Conservation (phyloP, 37 sponge, comb jelly and placozoan genomes). For the Haliclona indistincta region DNA sequence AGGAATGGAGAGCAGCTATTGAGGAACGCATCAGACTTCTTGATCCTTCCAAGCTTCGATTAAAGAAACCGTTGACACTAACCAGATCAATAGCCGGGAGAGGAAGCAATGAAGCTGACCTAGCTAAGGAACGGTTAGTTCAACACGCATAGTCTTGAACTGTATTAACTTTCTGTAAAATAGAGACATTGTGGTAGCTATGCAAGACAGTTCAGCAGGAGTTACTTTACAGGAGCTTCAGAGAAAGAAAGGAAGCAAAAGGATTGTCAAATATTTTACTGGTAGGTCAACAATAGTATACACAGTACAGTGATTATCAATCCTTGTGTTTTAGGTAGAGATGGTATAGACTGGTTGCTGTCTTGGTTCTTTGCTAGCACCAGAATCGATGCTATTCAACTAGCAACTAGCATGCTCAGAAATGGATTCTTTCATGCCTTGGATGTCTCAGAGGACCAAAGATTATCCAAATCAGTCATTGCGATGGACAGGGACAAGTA, state of each 20-base stretch:
- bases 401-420: constrained; percentile 40
- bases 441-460: background rate
- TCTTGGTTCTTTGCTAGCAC: constrained; percentile 53
- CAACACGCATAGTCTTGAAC: background rate
- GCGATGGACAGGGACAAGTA: background rate
- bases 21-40: constrained; percentile 58
- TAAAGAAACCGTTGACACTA: too few species aligned
- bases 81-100: background rate
- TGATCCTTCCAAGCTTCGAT: constrained; percentile 50
- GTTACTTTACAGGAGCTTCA: constrained; percentile 29
- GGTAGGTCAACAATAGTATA: constrained; percentile 18
- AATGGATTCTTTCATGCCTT: constrained; percentile 56
- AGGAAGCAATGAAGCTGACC: background rate
- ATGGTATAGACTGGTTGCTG: constrained; percentile 51
- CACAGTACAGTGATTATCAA: background rate
- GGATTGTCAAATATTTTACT: constrained; percentile 39
- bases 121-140: background rate
- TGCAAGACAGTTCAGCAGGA: constrained; percentile 69
- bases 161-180: background rate
- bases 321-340: background rate
- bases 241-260: background rate
- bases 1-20: constrained; percentile 61
- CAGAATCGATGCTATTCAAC: constrained; percentile 12
- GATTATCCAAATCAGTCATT: background rate
- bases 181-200: constrained; percentile 71